These are phyloP conservation scores for Zelostemma sp. DNA, from an alignment of 1,140 invertebrate species.

Conservation along the genomic window DNA sequence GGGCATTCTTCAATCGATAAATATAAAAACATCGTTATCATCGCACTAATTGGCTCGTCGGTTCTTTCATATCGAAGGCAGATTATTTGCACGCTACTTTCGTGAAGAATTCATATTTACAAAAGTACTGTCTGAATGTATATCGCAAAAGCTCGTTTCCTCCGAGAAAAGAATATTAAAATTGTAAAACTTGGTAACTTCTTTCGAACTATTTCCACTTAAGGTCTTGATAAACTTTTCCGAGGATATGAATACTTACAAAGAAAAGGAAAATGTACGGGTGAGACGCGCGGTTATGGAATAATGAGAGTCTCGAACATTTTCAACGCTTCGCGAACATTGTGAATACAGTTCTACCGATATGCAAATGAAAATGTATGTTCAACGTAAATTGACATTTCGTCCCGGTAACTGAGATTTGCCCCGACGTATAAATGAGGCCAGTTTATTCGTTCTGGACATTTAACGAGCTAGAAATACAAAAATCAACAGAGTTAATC, in stretches of 20 bases:
- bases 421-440: not conserved
- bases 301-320: slow-evolving; percentile 17
- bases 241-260: slow-evolving; percentile 18
- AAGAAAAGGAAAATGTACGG: slow-evolving; percentile 18
- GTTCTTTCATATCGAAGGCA: not conserved
- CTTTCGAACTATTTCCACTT: slow-evolving; percentile 18
- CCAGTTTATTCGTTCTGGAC: not conserved
- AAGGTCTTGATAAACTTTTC: slow-evolving; percentile 18
- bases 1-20: too few relatives aligned
- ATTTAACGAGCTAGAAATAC: too few relatives aligned
- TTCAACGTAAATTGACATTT: slow-evolving; percentile 11
- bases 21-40: not conserved
- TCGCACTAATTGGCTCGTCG: too few relatives aligned
- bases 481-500: too few relatives aligned
- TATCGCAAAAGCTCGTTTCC: slow-evolving; percentile 16
- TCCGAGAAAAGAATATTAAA: slow-evolving; percentile 18
- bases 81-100: slow-evolving; percentile 4
- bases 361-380: slow-evolving; percentile 13
- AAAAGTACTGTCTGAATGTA: slow-evolving; percentile 19
- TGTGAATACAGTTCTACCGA: slow-evolving; percentile 13
- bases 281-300: slow-evolving; percentile 18
- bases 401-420: slow-evolving; percentile 5
- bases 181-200: slow-evolving; percentile 17
- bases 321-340: slow-evolving; percentile 14
- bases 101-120: slow-evolving; percentile 12